A percentile compares a stretch with the other conserved stretches of the same genome.
Evolutionary conservation across 2,113 vertebrate genomes (phyloP).

Genomic region (Hippocampus mohnikei): DNA sequence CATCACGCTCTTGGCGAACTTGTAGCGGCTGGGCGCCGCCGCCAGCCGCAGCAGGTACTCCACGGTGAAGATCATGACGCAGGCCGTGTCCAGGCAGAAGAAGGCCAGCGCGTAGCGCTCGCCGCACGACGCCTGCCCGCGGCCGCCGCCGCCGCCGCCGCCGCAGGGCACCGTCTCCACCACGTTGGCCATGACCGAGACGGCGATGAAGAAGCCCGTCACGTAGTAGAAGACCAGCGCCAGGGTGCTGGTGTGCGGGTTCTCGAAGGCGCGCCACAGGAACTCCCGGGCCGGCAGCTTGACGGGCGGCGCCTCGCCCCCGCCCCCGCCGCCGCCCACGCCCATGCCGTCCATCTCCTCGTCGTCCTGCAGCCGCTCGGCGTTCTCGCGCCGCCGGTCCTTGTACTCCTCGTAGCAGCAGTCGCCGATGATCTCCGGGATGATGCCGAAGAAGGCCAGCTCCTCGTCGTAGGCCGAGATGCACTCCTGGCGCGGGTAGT

Average conservation of each 20-base stretch:
- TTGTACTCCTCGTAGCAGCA: slow-evolving; percentile 99
- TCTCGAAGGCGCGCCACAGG: slow-evolving; percentile 98
- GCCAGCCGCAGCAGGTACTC: slow-evolving; percentile 91
- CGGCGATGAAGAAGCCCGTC: slow-evolving; percentile 98
- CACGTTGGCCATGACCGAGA: slow-evolving; percentile 96
- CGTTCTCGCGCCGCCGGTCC: slow-evolving; percentile 91
- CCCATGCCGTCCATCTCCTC: slow-evolving; percentile 85
- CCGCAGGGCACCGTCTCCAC: slow-evolving; percentile 96
- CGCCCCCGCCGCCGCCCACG: slow-evolving; percentile 49
- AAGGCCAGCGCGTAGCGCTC: slow-evolving; percentile 94
- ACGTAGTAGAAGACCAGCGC: slow-evolving; percentile 99
- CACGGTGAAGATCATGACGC: slow-evolving; percentile 97
- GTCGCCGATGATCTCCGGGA: slow-evolving; percentile 96
- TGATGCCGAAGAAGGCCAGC: slow-evolving; percentile 95
- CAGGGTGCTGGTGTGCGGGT: slow-evolving; percentile 96
- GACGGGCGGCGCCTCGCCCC: slow-evolving; percentile 77
- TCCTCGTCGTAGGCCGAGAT: slow-evolving; percentile 98
- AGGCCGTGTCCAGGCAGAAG: slow-evolving; percentile 97
- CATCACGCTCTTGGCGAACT: slow-evolving; percentile 97
- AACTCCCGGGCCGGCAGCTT: slow-evolving; percentile 86
- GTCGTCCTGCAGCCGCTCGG: slow-evolving; percentile 90
- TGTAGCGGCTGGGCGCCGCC: slow-evolving; percentile 92
- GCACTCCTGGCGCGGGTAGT: slow-evolving; percentile 97
- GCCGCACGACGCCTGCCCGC: slow-evolving; percentile 83
- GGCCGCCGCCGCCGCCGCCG: slow-evolving; percentile 76